Evolutionary conservation across 2,113 vertebrate genomes (phyloP).

Genomic region (Rattus rattus): DNA sequence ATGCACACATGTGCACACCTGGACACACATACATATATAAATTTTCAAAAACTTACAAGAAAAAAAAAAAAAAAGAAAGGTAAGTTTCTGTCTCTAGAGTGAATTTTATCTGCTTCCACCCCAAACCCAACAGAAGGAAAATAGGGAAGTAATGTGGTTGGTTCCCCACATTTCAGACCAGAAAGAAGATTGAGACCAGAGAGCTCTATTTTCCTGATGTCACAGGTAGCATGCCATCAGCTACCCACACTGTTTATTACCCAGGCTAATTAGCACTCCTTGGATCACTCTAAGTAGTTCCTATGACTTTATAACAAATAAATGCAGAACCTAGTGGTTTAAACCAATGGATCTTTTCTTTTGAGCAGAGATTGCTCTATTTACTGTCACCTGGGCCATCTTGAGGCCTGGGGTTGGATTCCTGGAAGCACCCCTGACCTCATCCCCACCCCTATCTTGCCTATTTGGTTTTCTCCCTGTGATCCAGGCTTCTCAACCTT

Average conservation of each 20-base stretch:
- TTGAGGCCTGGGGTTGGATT: background rate
- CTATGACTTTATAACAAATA: background rate
- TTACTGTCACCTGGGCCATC: background rate
- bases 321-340: background rate
- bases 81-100: too few relatives aligned
- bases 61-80: background rate
- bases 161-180: background rate
- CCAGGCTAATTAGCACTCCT: background rate
- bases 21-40: background rate
- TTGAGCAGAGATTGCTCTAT: background rate
- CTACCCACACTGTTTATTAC: background rate
- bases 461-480: rapidly evolving
- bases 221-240: background rate
- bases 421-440: background rate
- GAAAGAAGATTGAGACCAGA: background rate
- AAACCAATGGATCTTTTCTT: background rate
- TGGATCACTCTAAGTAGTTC: background rate
- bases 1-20: background rate
- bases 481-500: background rate
- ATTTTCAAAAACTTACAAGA: background rate
- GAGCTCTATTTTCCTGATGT: background rate
- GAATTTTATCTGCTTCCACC: too few relatives aligned
- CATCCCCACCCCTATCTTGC: rapidly evolving
- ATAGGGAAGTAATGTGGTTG: background rate
- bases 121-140: too few relatives aligned